Evolutionary conservation across 2,797 vertebrate genomes (phyloP).

Genomic region (Onychomys leucogaster): DNA sequence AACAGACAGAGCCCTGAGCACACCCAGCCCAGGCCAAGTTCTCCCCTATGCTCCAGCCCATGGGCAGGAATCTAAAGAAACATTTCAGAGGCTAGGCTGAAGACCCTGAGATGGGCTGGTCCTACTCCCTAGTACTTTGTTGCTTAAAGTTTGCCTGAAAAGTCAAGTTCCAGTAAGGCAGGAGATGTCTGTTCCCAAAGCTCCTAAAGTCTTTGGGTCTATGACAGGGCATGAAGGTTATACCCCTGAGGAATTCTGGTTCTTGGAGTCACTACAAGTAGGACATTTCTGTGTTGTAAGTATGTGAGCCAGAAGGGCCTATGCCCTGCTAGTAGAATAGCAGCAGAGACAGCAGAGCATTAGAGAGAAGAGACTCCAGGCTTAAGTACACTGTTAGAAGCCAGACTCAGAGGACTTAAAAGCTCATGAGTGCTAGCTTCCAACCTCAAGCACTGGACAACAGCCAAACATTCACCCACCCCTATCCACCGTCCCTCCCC

Average conservation of each 20-base stretch:
- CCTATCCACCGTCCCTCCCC: no score
- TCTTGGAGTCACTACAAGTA: no score
- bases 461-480: not conserved
- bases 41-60: not conserved
- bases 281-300: not conserved
- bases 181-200: not conserved
- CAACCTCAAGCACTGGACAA: not conserved
- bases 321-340: not conserved
- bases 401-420: not conserved
- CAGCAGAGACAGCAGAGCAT: not conserved
- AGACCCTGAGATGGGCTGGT: not conserved
- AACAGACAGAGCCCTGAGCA: not conserved
- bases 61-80: not conserved
- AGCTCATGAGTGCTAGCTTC: not conserved
- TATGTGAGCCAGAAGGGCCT: no score
- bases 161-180: not conserved
- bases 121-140: rapidly evolving
- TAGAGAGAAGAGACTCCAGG: not conserved
- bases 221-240: not conserved
- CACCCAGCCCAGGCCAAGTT: not conserved
- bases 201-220: rapidly evolving
- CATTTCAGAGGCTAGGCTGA: not conserved
- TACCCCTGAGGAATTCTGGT: not conserved
- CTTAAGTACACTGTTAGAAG: not conserved
- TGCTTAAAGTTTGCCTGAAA: not conserved